Conservation (phyloP, 2,888 invertebrate species). For the Aquatica leii region DNA sequence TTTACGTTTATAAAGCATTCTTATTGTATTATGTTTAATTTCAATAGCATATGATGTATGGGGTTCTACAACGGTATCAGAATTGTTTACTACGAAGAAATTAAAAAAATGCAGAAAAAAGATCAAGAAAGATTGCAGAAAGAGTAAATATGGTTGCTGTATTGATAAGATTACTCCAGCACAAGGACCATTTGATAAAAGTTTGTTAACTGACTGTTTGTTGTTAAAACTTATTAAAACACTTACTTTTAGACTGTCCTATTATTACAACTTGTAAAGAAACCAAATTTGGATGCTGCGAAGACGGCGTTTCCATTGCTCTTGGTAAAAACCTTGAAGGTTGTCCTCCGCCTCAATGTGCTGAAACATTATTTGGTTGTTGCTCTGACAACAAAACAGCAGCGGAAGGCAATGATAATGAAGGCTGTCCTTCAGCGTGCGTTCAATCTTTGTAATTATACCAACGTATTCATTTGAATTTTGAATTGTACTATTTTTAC, state of each 20-base stretch:
- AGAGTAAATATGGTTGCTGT: constrained; percentile 82
- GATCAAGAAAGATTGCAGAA: constrained; percentile 67
- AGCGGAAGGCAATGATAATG: constrained; percentile 81
- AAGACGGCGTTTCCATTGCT: constrained; percentile 82
- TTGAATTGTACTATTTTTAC: too few species aligned
- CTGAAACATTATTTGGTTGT: constrained; percentile 85
- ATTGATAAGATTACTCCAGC: constrained; percentile 80
- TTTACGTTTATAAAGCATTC: neutral
- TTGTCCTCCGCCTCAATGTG: constrained; percentile 79
- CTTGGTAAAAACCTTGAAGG: constrained; percentile 74
- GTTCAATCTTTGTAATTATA: constrained; percentile 66
- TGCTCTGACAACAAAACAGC: constrained; percentile 81
- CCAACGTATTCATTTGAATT: too few species aligned
- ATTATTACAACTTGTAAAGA: constrained; percentile 78
- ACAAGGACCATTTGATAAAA: constrained; percentile 82
- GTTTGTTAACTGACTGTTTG: constrained; percentile 51
- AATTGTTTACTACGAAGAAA: constrained; percentile 64
- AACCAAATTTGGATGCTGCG: constrained; percentile 81
- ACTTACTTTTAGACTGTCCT: constrained; percentile 67
- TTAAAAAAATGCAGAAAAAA: constrained; percentile 68
- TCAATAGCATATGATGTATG: constrained; percentile 58
- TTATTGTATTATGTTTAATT: constrained; percentile 38
- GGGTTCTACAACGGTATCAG: constrained; percentile 65
- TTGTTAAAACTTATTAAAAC: too few species aligned
- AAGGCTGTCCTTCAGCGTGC: constrained; percentile 80